Conservation (phyloP, 2,113 vertebrate genomes). For the Phodopus roborovskii region DNA sequence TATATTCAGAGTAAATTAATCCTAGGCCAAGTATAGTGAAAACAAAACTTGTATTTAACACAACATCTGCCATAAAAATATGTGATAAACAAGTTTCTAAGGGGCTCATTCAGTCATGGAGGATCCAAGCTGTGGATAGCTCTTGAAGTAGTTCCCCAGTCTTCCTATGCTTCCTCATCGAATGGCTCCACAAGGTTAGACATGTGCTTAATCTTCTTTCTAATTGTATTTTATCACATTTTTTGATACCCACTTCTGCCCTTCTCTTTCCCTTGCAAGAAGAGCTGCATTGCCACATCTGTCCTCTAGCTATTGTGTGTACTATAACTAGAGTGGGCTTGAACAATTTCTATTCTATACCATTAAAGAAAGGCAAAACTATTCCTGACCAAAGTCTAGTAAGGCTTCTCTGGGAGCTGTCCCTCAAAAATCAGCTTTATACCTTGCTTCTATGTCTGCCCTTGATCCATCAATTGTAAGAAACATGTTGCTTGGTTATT, state of each 20-base stretch:
- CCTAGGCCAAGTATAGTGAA: not conserved
- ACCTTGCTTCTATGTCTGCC: not conserved
- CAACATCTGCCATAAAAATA: not conserved
- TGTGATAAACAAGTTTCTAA: not conserved
- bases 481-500: not conserved
- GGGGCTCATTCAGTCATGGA: not conserved
- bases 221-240: not conserved
- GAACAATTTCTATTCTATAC: not conserved
- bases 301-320: not conserved
- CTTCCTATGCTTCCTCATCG: not conserved
- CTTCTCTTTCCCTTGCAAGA: fast-evolving
- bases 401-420: not conserved
- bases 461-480: not conserved
- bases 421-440: not conserved
- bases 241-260: not conserved
- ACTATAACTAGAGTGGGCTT: not conserved
- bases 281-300: fast-evolving
- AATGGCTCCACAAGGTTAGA: not conserved
- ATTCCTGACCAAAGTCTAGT: not conserved
- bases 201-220: not conserved
- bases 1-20: not conserved
- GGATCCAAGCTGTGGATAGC: not conserved
- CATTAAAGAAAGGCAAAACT: not conserved
- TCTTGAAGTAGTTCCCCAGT: not conserved
- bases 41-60: not conserved